Conservation (phyloP, 2,888 invertebrate species). For the Leucoptera coffeella region DNA sequence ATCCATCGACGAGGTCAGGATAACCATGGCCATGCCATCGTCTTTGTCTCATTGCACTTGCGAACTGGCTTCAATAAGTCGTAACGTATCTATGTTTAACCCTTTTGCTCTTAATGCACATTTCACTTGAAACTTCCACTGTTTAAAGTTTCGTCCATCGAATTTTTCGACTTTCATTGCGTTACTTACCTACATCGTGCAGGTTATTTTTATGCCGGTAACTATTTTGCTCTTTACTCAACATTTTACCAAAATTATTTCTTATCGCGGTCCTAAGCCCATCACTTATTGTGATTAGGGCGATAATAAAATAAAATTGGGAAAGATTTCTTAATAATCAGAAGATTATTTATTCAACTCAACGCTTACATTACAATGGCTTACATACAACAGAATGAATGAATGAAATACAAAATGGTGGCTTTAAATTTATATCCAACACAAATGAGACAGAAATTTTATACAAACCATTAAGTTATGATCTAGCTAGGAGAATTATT, state of each 20-base stretch:
- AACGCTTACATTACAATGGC: too few relatives aligned
- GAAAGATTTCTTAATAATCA: too few relatives aligned
- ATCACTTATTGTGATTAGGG: not conserved
- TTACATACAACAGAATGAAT: too few relatives aligned
- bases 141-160: constrained; percentile 3
- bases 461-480: too few relatives aligned
- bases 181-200: not conserved
- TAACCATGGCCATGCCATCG: constrained; percentile 7
- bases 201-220: not conserved
- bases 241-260: not conserved
- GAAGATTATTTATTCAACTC: too few relatives aligned
- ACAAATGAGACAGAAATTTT: too few relatives aligned
- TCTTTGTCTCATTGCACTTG: constrained; percentile 6
- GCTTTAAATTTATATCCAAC: too few relatives aligned
- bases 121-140: constrained; percentile 5
- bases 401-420: too few relatives aligned
- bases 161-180: constrained; percentile 2
- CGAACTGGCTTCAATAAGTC: not conserved
- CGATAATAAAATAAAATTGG: too few relatives aligned
- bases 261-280: not conserved
- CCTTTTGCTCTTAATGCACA: constrained; percentile 4
- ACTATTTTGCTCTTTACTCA: not conserved
- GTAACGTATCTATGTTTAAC: not conserved
- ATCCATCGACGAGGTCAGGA: constrained; percentile 7
- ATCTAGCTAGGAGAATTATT: too few relatives aligned